These are phyloP conservation scores for Cheilosia vulpina DNA, from an alignment of 2,888 invertebrate genomes.

Conservation along the genomic window DNA sequence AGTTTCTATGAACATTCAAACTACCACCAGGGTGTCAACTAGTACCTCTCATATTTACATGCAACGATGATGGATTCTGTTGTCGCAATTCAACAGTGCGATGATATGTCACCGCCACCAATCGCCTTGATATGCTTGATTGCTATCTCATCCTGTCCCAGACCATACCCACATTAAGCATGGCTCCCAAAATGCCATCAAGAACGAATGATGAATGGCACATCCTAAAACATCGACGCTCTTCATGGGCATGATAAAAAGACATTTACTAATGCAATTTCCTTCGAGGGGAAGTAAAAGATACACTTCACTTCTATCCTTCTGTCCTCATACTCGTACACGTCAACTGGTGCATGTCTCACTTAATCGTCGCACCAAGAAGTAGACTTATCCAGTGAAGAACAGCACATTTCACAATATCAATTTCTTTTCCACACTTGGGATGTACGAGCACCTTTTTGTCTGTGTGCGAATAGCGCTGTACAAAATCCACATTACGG, in stretches of 20 bases:
- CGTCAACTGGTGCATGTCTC: conserved; percentile 35
- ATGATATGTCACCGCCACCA: too few species aligned
- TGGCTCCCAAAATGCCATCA: conserved; percentile 3
- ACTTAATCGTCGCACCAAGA: conserved; percentile 39
- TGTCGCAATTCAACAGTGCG: too few species aligned
- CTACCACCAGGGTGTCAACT: too few species aligned
- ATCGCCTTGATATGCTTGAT: too few species aligned
- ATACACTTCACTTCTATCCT: not conserved
- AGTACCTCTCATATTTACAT: too few species aligned
- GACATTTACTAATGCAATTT: conserved; percentile 32
- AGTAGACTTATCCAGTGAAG: conserved; percentile 15
- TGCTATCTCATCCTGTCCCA: not conserved
- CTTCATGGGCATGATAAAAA: conserved; percentile 14
- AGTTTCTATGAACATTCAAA: too few species aligned
- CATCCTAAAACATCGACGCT: conserved; percentile 15
- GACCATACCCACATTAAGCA: conserved; percentile 15
- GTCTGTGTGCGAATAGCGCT: not conserved
- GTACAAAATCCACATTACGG: conserved; percentile 6
- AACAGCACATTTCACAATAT: conserved; percentile 42
- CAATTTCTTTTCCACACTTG: conserved; percentile 34
- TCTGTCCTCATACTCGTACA: not conserved
- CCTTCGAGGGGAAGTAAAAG: conserved; percentile 3
- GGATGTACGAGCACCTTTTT: not conserved
- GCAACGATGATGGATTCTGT: too few species aligned
- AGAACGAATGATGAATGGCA: conserved; percentile 35